Base-by-base conservation (phyloP, 2,888 invertebrate species). In the Chalcis sispes region DNA sequence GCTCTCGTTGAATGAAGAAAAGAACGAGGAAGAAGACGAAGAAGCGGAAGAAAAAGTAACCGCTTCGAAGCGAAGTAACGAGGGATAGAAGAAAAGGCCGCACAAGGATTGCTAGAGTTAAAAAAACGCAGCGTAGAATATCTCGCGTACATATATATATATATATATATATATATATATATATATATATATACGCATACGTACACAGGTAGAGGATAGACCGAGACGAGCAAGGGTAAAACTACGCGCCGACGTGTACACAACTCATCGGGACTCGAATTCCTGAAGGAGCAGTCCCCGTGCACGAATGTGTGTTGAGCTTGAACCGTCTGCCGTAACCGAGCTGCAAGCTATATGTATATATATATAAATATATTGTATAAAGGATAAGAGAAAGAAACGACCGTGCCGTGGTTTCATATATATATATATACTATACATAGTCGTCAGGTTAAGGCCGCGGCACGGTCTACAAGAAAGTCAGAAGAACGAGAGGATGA, bases 211-310 rank as follows among this genome's bases (percentile, higher is more conserved):
- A 10, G 36, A 36, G 36, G 36, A 36, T 7, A 36, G 36, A 36
- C 5, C 5, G 52, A 36, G 52, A 40, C 15, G 36, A 66, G 52
- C 23, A 46, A 36, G 25, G 10, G 36, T n/a, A 32, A 27, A n/a
- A n/a, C n/a, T n/a, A n/a, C n/a, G n/a, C n/a, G n/a, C n/a, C n/a
- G n/a, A n/a, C n/a, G n/a, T n/a, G n/a, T n/a, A n/a, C n/a, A n/a
- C n/a, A n/a, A n/a, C n/a, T n/a, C n/a, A 8, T 25, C 42, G 65
- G 54, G 52, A 67, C 40, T 75, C 58, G 50, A 75, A 75, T 75
- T 75, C 75, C 70, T 64, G 58, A 29, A 23, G 75, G 64, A 75
- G 58, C 46, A 32, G 67, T 54, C 15, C 50, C 50, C 52, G 58
- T 42, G 32, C 46, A 10, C 46, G 40, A 25, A 25, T 27, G 23